Conservation (phyloP, 2,797 vertebrate species). For the Bradypus variegatus region DNA sequence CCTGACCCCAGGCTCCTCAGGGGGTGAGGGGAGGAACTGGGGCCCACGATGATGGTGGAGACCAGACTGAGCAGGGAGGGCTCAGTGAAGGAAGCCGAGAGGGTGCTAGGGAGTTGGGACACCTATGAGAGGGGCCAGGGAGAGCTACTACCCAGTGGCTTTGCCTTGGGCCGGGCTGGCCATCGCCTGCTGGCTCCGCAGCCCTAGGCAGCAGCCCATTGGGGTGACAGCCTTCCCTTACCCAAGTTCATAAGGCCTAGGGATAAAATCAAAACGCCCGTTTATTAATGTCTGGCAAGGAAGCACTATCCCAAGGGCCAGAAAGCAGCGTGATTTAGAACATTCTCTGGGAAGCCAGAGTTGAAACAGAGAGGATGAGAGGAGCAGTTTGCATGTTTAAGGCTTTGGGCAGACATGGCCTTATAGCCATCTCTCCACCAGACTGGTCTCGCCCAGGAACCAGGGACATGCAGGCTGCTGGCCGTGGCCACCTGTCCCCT, state of each 20-base stretch:
- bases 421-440: not conserved
- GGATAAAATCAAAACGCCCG: too few species aligned
- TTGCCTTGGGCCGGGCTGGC: not conserved
- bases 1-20: not conserved
- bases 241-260: not conserved
- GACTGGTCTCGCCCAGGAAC: not conserved
- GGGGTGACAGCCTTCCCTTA: not conserved
- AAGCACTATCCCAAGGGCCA: not conserved
- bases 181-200: not conserved
- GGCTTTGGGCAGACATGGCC: not conserved
- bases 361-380: not conserved
- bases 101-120: not conserved
- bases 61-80: not conserved
- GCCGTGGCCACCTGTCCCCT: not conserved
- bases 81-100: not conserved
- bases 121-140: not conserved
- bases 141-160: accelerated
- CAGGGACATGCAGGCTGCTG: not conserved
- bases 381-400: not conserved
- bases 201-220: accelerated
- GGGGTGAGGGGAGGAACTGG: not conserved
- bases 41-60: not conserved
- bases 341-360: not conserved
- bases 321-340: not conserved
- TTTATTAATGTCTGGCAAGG: not conserved